Conservation (phyloP, 2,113 vertebrate species). For the Hepsetus odoe region DNA sequence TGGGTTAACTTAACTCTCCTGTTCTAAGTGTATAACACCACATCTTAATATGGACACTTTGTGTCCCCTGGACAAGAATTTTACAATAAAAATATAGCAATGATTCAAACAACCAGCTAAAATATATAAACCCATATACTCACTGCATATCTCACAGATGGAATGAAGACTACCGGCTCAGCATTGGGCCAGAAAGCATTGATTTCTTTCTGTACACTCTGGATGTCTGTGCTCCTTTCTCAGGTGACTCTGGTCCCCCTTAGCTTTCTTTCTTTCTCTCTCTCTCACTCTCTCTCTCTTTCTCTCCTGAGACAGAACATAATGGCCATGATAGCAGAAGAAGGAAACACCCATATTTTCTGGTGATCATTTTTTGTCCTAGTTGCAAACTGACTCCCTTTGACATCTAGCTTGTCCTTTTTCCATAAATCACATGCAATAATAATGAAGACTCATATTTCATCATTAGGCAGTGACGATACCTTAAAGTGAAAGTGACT, state of each 20-base stretch:
- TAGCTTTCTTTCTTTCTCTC: constrained; percentile 5
- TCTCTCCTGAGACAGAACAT: constrained; percentile 24
- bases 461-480: neutral
- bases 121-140: constrained; percentile 52
- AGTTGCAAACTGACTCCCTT: constrained; percentile 19
- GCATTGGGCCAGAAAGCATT: constrained; percentile 24
- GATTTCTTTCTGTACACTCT: neutral
- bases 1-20: too few relatives aligned
- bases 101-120: neutral
- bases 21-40: too few relatives aligned
- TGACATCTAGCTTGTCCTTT: constrained; percentile 22
- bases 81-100: neutral
- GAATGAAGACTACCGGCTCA: constrained; percentile 23
- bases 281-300: neutral
- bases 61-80: neutral
- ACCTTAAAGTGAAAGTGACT: too few relatives aligned
- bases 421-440: constrained; percentile 32
- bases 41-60: neutral
- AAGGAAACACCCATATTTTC: constrained; percentile 55
- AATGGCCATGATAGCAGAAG: constrained; percentile 43
- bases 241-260: neutral
- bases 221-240: neutral
- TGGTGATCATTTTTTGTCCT: constrained; percentile 48
- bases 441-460: constrained; percentile 28
- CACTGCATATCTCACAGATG: constrained; percentile 67